Evolutionary conservation across 2,113 vertebrate species (phyloP).

Genomic region (Actinemys pallida): DNA sequence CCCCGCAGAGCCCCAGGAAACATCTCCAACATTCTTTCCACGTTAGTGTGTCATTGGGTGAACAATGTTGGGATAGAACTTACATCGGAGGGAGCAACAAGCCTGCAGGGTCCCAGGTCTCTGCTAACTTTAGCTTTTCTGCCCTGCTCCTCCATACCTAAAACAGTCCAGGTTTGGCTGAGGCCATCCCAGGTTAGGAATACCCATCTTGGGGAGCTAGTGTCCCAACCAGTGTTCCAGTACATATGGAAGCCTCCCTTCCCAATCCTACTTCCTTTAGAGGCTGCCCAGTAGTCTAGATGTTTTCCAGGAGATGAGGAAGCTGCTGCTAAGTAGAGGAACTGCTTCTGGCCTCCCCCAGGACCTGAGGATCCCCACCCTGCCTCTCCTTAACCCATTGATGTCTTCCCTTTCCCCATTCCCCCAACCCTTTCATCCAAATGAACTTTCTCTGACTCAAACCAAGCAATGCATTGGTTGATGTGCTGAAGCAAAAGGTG

Average conservation of each 20-base stretch:
- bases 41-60: neutral
- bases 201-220: neutral
- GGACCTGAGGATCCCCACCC: neutral
- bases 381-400: neutral
- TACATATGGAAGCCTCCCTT: neutral
- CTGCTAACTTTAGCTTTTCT: no score
- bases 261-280: neutral
- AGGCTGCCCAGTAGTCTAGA: neutral
- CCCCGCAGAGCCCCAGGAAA: no score
- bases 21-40: no score
- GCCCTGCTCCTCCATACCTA: no score
- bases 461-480: neutral
- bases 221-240: neutral
- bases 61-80: neutral
- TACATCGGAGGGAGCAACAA: no score
- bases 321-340: neutral
- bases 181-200: neutral
- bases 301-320: neutral
- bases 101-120: no score
- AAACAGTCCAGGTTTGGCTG: neutral
- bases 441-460: neutral
- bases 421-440: neutral
- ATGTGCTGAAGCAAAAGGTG: neutral
- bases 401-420: neutral
- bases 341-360: neutral